These are phyloP conservation scores for Drosophila chauvacae DNA, from an alignment of 1,140 invertebrate species.

Conservation along the genomic window DNA sequence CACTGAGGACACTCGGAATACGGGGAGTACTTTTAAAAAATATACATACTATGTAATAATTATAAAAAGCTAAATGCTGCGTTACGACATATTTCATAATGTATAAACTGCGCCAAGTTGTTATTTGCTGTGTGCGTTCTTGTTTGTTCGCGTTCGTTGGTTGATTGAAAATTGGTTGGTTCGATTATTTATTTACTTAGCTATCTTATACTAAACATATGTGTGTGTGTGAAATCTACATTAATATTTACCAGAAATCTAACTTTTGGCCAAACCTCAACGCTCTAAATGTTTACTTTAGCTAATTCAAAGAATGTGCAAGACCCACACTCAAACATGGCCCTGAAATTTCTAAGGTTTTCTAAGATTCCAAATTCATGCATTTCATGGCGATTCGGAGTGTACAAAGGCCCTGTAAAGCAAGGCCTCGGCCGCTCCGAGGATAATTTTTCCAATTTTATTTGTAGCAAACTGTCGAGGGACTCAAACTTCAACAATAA, in stretches of 20 bases:
- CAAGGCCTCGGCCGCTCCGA: conserved; percentile 29
- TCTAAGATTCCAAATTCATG: background rate
- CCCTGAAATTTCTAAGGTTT: background rate
- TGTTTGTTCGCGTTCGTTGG: conserved; percentile 66
- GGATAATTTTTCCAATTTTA: conserved; percentile 27
- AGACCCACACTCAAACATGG: conserved; percentile 1
- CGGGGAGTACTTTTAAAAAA: conserved; percentile 44
- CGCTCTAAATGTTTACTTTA: conserved; percentile 64
- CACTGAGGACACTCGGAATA: conserved; percentile 29
- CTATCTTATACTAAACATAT: conserved; percentile 39
- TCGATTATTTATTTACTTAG: conserved; percentile 49
- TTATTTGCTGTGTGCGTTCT: conserved; percentile 74
- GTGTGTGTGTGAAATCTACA: conserved; percentile 25
- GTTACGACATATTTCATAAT: conserved; percentile 47
- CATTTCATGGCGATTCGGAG: background rate
- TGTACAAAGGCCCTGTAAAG: background rate
- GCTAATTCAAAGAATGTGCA: conserved; percentile 24
- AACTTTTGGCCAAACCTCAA: conserved; percentile 40
- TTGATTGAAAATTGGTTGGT: conserved; percentile 38
- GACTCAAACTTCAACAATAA: conserved; percentile 81
- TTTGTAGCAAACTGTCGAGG: conserved; percentile 71
- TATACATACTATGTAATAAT: conserved; percentile 27
- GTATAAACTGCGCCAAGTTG: conserved; percentile 57
- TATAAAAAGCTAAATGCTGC: conserved; percentile 42
- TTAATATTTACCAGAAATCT: conserved; percentile 28